Evolutionary conservation across 2,113 vertebrate species (phyloP).

Genomic region (Semicossyphus pulcher): DNA sequence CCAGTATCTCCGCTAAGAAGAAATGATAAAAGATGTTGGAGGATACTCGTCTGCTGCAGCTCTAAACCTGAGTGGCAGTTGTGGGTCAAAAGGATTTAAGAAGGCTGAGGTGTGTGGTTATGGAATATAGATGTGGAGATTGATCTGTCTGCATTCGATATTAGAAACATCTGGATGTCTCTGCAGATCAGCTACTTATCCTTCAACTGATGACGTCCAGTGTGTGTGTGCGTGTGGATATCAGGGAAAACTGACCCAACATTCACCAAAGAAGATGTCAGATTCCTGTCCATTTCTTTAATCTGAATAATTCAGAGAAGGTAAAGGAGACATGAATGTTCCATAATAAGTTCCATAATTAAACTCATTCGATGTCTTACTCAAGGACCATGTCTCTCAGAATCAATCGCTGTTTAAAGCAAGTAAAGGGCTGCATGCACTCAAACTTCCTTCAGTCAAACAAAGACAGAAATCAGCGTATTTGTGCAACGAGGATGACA

Average conservation of each 20-base stretch:
- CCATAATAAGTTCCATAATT: too few relatives aligned
- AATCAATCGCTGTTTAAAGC: too few relatives aligned
- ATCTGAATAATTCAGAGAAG: not conserved
- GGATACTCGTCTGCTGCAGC: conserved; percentile 7
- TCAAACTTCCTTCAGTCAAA: too few relatives aligned
- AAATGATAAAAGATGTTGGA: conserved; percentile 17
- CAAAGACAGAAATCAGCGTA: too few relatives aligned
- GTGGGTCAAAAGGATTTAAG: conserved; percentile 44
- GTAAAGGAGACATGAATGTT: too few relatives aligned
- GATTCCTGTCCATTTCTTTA: not conserved
- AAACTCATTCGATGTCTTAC: too few relatives aligned
- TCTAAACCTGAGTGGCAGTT: conserved; percentile 56
- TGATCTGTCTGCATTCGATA: conserved; percentile 32
- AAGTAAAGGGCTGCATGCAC: too few relatives aligned
- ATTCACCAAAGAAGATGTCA: not conserved
- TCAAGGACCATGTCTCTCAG: too few relatives aligned
- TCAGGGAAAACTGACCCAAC: not conserved
- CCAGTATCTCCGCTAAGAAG: conserved; percentile 25
- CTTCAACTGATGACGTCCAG: not conserved
- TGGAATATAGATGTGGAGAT: conserved; percentile 36
- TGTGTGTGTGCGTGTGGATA: not conserved
- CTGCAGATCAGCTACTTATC: not conserved
- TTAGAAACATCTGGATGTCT: conserved; percentile 23
- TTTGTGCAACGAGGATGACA: too few relatives aligned
- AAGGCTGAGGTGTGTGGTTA: conserved; percentile 17